A percentile compares a stretch with the other conserved stretches of the same genome.
Conservation (phyloP, 2,113 vertebrate genomes). For the Danionella cerebrum region DNA sequence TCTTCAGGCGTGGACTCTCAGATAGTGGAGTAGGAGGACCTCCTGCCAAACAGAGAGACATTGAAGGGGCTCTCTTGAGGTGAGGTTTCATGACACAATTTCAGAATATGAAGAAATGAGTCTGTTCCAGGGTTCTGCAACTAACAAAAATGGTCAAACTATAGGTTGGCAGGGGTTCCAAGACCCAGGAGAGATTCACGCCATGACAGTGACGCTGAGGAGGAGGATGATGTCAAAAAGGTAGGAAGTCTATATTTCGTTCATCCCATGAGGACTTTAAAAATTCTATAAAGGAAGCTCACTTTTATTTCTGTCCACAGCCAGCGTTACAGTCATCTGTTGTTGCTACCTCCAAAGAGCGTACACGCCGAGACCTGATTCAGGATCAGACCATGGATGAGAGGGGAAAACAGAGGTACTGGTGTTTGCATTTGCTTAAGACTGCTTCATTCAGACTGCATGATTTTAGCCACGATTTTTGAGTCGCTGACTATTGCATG, state of each 20-base stretch:
- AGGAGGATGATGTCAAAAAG: constrained; percentile 96
- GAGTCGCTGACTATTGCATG: too few relatives aligned
- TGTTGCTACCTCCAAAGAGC: constrained; percentile 99
- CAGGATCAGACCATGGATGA: constrained; percentile 99
- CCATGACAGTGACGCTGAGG: constrained; percentile 96
- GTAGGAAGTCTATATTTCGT: constrained; percentile 47
- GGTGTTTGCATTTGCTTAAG: neutral
- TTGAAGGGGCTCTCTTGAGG: constrained; percentile 92
- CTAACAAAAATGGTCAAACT: neutral
- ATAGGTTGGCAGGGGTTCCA: constrained; percentile 95
- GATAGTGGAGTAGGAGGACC: constrained; percentile 89
- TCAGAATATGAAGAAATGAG: neutral
- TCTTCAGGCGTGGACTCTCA: constrained; percentile 91
- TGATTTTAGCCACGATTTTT: too few relatives aligned
- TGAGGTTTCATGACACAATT: constrained; percentile 41
- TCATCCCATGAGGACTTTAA: neutral
- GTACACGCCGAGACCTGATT: constrained; percentile 97
- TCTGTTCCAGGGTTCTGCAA: neutral
- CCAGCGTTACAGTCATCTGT: constrained; percentile 98
- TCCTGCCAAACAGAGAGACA: constrained; percentile 97
- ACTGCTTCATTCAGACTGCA: neutral
- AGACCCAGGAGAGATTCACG: constrained; percentile 93
- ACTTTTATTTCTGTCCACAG: constrained; percentile 50
- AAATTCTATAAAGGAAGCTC: too few relatives aligned
- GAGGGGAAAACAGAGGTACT: constrained; percentile 93